phyloP scores from a whole-genome alignment of 2,113 vertebrate genomes.

The Bubo scandiacus region DNA sequence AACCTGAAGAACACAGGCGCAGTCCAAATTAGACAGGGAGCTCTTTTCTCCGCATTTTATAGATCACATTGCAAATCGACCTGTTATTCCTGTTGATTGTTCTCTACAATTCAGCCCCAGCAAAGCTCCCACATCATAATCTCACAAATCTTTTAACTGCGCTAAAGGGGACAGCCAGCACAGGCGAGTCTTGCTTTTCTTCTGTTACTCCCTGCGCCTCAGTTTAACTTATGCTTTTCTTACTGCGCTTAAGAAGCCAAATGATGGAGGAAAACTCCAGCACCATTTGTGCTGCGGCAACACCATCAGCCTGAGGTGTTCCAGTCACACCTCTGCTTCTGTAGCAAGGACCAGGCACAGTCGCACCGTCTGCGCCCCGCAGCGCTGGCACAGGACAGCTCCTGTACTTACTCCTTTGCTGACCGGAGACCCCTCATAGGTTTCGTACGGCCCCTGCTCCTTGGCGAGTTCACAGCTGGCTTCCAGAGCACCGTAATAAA shows the following conservation, averaged over 20 bases:
- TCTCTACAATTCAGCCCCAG: background rate
- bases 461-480: constrained; percentile 90
- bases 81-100: background rate
- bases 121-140: background rate
- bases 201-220: background rate
- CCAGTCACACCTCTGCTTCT: background rate
- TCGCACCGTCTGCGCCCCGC: accelerated
- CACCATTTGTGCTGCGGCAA: background rate
- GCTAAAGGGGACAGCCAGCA: background rate
- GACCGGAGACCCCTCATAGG: constrained; percentile 88
- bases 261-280: background rate
- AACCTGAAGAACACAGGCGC: constrained; percentile 71
- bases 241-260: background rate
- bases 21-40: background rate
- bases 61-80: background rate
- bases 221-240: background rate
- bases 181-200: background rate
- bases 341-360: background rate
- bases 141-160: background rate
- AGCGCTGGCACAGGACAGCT: background rate
- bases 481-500: constrained; percentile 91
- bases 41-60: background rate
- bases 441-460: constrained; percentile 84
- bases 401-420: constrained; percentile 88
- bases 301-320: too few species aligned